These are phyloP conservation scores for Metridium senile DNA, from an alignment of 92 coral and sea anemone species.

Conservation along the genomic window DNA sequence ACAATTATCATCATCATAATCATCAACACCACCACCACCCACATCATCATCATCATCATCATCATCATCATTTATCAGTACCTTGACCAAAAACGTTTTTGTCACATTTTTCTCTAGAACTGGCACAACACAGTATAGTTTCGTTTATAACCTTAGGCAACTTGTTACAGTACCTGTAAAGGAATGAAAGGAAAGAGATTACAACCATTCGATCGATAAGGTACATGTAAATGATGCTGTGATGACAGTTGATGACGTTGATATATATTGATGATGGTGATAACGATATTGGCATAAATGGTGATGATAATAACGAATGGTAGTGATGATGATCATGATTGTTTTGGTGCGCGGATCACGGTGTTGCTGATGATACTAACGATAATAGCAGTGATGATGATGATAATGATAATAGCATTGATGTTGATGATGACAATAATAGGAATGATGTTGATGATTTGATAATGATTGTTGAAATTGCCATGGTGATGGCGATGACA, in stretches of 20 bases:
- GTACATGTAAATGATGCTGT: too few species aligned
- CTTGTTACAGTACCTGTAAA: not conserved
- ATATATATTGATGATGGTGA: too few species aligned
- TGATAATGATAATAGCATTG: not conserved
- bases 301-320: not conserved
- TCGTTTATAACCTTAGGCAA: not conserved
- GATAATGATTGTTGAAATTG: too few species aligned
- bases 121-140: not conserved
- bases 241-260: too few species aligned
- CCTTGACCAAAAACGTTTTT: not conserved
- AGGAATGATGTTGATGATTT: not conserved
- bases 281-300: not conserved
- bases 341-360: not conserved
- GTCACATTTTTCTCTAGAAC: not conserved
- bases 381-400: not conserved
- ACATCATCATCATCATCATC: not conserved
- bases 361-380: not conserved
- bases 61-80: not conserved
- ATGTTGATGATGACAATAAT: not conserved
- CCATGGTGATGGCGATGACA: not conserved
- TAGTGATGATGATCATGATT: not conserved
- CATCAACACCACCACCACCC: not conserved
- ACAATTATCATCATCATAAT: not conserved
- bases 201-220: too few species aligned
- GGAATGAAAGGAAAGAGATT: too few species aligned